Conservation (phyloP, 1,140 invertebrate genomes). For the Calephelis virginiensis region DNA sequence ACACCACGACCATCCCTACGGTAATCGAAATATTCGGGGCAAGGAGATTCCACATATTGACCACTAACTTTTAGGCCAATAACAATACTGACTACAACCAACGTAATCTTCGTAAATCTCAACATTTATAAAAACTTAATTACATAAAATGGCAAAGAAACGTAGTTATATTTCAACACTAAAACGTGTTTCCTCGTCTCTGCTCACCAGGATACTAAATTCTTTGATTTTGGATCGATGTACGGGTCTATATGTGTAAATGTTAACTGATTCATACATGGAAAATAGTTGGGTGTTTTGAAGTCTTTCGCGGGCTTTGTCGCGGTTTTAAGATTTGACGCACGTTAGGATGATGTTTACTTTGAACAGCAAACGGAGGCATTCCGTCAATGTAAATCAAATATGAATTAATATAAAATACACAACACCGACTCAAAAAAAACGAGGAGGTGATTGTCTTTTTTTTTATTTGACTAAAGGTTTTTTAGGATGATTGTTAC, state of each 20-base stretch:
- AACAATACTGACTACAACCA: background rate
- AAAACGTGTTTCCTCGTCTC: conserved; percentile 10
- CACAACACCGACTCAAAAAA: too few species aligned
- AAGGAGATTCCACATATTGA: background rate
- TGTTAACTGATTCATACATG: background rate
- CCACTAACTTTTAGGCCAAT: background rate
- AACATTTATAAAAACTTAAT: background rate
- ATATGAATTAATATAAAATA: too few species aligned
- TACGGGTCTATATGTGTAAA: background rate
- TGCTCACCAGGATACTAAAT: background rate
- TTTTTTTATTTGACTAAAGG: too few species aligned
- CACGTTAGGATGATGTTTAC: too few species aligned
- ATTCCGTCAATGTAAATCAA: too few species aligned
- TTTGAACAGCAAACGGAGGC: too few species aligned
- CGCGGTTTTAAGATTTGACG: too few species aligned
- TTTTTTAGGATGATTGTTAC: too few species aligned
- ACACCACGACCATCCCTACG: background rate
- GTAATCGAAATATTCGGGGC: background rate
- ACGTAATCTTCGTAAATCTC: background rate
- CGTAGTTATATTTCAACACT: background rate
- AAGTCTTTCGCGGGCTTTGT: background rate
- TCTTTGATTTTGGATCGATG: background rate
- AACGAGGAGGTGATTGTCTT: too few species aligned
- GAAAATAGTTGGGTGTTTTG: background rate
- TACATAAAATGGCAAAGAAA: background rate